A percentile compares a stretch with the other conserved stretches of the same genome.
These are phyloP conservation scores for Nemurella pictetii DNA, from an alignment of 2,888 invertebrate species.

Conservation along the genomic window DNA sequence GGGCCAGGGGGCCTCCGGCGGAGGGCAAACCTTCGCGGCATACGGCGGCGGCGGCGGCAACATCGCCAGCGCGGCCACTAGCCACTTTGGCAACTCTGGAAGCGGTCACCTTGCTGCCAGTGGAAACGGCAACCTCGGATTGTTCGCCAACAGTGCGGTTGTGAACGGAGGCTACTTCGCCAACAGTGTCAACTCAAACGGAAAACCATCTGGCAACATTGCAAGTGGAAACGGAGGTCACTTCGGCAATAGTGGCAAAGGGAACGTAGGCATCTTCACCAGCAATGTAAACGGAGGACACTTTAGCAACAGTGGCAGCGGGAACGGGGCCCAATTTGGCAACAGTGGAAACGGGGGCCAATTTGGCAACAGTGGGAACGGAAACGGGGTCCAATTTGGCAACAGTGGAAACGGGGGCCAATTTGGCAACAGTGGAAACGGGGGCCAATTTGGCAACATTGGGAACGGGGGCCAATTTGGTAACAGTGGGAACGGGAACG, in stretches of 20 bases:
- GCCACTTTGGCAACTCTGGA: constrained; percentile 10
- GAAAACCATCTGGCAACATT: constrained; percentile 2
- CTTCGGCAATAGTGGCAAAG: neutral
- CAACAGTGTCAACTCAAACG: constrained; percentile 15
- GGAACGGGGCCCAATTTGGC: too few species aligned
- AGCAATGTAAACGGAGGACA: constrained; percentile 26
- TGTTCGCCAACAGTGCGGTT: too few species aligned
- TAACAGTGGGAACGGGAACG: neutral
- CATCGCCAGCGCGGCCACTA: neutral
- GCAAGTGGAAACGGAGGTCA: neutral
- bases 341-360: constrained; percentile 4
- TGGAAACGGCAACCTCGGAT: too few species aligned
- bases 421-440: constrained; percentile 33
- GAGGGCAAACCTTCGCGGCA: neutral
- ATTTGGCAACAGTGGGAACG: neutral
- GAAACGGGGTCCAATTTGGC: constrained; percentile 7
- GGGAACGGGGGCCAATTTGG: neutral
- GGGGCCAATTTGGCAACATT: constrained; percentile 26
- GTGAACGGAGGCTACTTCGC: constrained; percentile 21
- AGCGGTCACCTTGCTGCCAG: constrained; percentile 29
- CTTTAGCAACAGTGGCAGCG: constrained; percentile 25
- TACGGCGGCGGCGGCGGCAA: neutral
- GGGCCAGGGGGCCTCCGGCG: neutral
- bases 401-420: constrained; percentile 15
- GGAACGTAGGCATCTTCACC: neutral